Percentiles rank a stretch among this genome's conserved stretches.
phyloP scores from a whole-genome alignment of 1,140 invertebrate genomes.

The Trachelipus rathkii region DNA sequence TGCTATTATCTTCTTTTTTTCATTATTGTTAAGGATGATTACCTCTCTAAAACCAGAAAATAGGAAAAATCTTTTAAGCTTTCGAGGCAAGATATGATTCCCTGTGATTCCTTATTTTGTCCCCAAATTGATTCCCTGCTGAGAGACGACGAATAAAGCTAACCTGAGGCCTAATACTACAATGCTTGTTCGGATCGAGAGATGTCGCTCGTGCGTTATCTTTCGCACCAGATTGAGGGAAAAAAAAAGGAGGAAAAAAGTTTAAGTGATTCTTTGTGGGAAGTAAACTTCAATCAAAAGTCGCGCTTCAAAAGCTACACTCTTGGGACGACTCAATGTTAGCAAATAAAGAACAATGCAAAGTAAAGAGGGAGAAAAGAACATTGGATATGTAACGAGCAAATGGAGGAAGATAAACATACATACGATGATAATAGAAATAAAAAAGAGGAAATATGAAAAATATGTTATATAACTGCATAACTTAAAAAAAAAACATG shows the following conservation, averaged over 20 bases:
- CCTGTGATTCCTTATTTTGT: background rate
- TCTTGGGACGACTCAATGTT: background rate
- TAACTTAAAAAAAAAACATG: too few relatives aligned
- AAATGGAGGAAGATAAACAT: too few relatives aligned
- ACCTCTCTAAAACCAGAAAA: background rate
- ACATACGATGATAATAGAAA: too few relatives aligned
- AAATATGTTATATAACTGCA: too few relatives aligned
- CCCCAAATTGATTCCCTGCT: background rate
- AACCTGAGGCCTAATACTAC: background rate
- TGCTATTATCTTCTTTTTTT: background rate
- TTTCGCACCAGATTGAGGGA: background rate
- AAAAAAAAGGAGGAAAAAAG: background rate
- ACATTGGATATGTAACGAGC: too few relatives aligned
- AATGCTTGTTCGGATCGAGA: background rate
- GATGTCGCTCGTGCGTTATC: background rate
- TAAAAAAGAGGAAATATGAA: too few relatives aligned
- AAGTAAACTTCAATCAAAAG: slow-evolving; percentile 2
- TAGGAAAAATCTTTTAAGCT: background rate
- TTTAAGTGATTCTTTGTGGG: background rate
- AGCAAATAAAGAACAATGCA: too few relatives aligned
- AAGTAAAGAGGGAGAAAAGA: too few relatives aligned
- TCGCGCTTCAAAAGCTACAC: background rate
- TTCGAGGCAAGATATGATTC: background rate
- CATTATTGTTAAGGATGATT: background rate
- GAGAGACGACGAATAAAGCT: background rate